These are phyloP conservation scores for Phoronis australis DNA, from an alignment of 2,888 invertebrate species.

Conservation along the genomic window DNA sequence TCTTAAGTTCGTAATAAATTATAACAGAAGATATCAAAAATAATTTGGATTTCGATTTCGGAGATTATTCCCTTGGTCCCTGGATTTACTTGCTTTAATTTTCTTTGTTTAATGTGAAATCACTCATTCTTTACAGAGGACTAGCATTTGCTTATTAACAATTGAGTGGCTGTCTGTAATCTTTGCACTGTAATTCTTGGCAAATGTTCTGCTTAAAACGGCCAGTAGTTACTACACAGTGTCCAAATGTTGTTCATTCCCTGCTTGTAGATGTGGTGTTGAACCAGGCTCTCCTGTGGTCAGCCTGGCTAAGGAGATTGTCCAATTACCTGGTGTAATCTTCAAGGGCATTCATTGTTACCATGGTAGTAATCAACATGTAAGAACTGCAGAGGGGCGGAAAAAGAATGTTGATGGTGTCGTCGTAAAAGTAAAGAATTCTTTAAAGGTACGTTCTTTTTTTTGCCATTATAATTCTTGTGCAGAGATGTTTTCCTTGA, in stretches of 20 bases:
- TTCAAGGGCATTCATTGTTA: slow-evolving; percentile 19
- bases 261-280: slow-evolving; percentile 14
- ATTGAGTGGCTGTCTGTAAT: too few relatives aligned
- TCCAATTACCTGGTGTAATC: slow-evolving; percentile 9
- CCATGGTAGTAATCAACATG: slow-evolving; percentile 18
- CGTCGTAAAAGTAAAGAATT: slow-evolving; percentile 4
- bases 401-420: slow-evolving; percentile 9
- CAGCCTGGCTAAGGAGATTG: slow-evolving; percentile 11
- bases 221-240: neutral
- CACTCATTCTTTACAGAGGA: too few relatives aligned
- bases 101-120: too few relatives aligned
- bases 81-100: too few relatives aligned
- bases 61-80: too few relatives aligned
- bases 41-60: too few relatives aligned
- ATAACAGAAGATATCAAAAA: too few relatives aligned
- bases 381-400: slow-evolving; percentile 8
- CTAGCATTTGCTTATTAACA: too few relatives aligned
- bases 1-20: too few relatives aligned
- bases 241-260: neutral
- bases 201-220: neutral
- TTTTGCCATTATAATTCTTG: too few relatives aligned
- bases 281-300: slow-evolving; percentile 14
- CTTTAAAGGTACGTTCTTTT: slow-evolving; percentile 8
- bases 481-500: too few relatives aligned
- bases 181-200: too few relatives aligned